These are phyloP conservation scores for Limanda limanda DNA, from an alignment of 2,113 vertebrate genomes.

Conservation along the genomic window DNA sequence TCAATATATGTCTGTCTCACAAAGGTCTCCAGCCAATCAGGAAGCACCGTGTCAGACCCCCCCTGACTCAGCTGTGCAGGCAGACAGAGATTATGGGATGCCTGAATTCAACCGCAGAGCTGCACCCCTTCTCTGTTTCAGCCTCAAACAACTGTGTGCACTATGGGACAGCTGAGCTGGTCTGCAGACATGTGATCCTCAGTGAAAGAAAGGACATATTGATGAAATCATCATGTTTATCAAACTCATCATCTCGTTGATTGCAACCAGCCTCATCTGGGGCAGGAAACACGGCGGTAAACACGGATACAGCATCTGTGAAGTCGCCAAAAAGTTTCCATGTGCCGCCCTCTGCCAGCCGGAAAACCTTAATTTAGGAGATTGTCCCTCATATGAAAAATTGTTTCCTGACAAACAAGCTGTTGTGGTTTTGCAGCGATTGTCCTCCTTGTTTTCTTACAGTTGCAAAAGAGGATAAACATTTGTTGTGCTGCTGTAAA, in stretches of 20 bases:
- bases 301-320: too few species aligned
- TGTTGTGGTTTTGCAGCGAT: not conserved
- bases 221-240: too few species aligned
- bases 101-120: slow-evolving; percentile 1
- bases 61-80: not conserved
- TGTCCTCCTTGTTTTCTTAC: not conserved
- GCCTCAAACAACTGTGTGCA: too few species aligned
- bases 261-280: too few species aligned
- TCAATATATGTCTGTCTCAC: not conserved
- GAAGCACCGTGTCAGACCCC: not conserved
- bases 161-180: too few species aligned
- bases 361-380: not conserved
- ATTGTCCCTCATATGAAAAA: not conserved
- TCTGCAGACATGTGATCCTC: not conserved
- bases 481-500: not conserved
- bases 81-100: slow-evolving; percentile 29
- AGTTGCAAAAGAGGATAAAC: not conserved
- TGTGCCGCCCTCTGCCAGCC: not conserved
- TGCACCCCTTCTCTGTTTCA: not conserved
- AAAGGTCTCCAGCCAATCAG: slow-evolving; percentile 1
- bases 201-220: too few species aligned
- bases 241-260: too few species aligned
- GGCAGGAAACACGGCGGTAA: too few species aligned
- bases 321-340: too few species aligned
- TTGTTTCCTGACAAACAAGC: not conserved